phyloP scores from a whole-genome alignment of 2,797 vertebrate species.

The Microcaecilia unicolor region DNA sequence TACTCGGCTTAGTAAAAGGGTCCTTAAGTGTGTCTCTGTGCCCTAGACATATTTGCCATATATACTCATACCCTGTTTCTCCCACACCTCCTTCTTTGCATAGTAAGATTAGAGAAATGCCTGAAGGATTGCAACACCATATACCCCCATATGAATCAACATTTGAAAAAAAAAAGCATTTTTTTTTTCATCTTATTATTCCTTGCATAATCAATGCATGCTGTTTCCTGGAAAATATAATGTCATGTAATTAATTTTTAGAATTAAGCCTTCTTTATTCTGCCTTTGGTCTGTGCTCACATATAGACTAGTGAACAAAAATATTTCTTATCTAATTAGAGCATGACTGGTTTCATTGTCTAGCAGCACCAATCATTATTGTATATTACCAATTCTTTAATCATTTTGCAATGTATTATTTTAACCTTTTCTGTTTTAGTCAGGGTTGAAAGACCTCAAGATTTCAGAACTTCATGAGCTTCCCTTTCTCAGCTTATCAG shows the following conservation, averaged over 20 bases:
- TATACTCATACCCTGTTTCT: too few species aligned
- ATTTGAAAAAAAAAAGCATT: slow-evolving; percentile 23
- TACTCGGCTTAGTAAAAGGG: too few species aligned
- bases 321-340: slow-evolving; percentile 70
- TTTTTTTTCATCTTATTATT: slow-evolving; percentile 58
- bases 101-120: slow-evolving; percentile 54
- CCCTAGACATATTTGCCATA: too few species aligned
- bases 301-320: slow-evolving; percentile 58
- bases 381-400: slow-evolving; percentile 50
- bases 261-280: slow-evolving; percentile 63
- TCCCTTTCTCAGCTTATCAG: too few species aligned
- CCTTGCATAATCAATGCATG: slow-evolving; percentile 68
- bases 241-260: slow-evolving; percentile 71
- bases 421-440: slow-evolving; percentile 24
- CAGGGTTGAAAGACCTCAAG: slow-evolving; percentile 30
- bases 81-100: too few species aligned
- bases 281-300: slow-evolving; percentile 56
- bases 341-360: slow-evolving; percentile 63
- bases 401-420: slow-evolving; percentile 51
- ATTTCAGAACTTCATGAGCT: slow-evolving; percentile 41
- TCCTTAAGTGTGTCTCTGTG: too few species aligned
- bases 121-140: slow-evolving; percentile 54
- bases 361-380: slow-evolving; percentile 43
- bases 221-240: slow-evolving; percentile 68
- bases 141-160: slow-evolving; percentile 43